These are phyloP conservation scores for Gadus macrocephalus DNA, from an alignment of 2,113 vertebrate species.

Conservation along the genomic window DNA sequence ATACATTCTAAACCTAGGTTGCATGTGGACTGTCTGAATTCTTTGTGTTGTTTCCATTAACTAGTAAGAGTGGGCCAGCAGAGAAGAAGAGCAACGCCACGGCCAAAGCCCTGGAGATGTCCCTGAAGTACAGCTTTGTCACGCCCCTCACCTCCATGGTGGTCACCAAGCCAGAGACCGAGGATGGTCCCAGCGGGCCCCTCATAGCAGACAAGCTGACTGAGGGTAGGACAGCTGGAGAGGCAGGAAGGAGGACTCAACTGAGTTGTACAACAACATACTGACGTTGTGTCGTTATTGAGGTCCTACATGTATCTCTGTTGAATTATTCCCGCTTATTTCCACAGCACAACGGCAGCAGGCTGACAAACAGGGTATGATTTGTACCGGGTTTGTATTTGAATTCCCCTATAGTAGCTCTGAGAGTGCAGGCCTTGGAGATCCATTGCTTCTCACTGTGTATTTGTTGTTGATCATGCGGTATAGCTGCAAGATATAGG, in stretches of 20 bases:
- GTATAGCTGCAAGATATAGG: neutral
- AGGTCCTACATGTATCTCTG: neutral
- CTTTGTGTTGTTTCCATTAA: neutral
- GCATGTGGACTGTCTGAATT: neutral
- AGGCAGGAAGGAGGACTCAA: too few relatives aligned
- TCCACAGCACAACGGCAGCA: slow-evolving; percentile 56
- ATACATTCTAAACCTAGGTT: neutral
- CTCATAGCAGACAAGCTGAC: slow-evolving; percentile 82
- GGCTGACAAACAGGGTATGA: slow-evolving; percentile 33
- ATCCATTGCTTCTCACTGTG: neutral
- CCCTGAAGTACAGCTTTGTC: slow-evolving; percentile 84
- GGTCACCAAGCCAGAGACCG: slow-evolving; percentile 78
- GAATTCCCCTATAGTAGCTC: neutral
- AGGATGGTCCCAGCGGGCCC: slow-evolving; percentile 25
- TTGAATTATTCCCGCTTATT: slow-evolving; percentile 2
- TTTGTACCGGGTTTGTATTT: too few relatives aligned
- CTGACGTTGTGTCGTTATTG: neutral
- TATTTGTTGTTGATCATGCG: neutral
- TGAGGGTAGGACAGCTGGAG: slow-evolving; percentile 56
- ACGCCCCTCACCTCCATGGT: slow-evolving; percentile 93
- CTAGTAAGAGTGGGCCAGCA: slow-evolving; percentile 68
- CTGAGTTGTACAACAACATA: neutral
- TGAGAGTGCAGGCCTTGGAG: neutral
- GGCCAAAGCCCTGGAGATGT: slow-evolving; percentile 73
- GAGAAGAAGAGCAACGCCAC: slow-evolving; percentile 66